Evolutionary conservation across 2,888 invertebrate species (phyloP), one percentile per base, ranked within the genome.

Genomic region (Craniophora ligustri): DNA sequence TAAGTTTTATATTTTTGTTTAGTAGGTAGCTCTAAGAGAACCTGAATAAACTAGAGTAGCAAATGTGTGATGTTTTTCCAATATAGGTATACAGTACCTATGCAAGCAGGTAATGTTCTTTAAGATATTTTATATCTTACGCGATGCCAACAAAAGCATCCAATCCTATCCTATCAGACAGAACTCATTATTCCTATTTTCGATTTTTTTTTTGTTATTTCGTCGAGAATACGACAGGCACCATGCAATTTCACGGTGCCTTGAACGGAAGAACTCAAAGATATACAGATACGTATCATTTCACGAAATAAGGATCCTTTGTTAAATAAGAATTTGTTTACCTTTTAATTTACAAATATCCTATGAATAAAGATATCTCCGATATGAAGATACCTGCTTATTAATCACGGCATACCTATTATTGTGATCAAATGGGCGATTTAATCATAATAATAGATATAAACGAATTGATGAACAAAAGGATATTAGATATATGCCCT

Each of bases 231-330:
- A 67, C 59, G 58, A 41, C 59, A 68, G 73, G 68, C 74, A 70
- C 76, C 70, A 64, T 67, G 76, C 75, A 81, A 82, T 82, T 81
- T 80, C 78, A 78, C 81, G 81, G 78, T 72, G 61, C 54, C 72
- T 67, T 79, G 77, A 72, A 68, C 72, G 74, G 72, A 75, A 72
- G 67, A 67, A 66, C 64, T 70, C 68, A 74, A 73, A 68, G 63
- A 68, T 65, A 68, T 49, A 72, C 57, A 70, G 64, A 67, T 67
- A 61, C 60, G 70, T 63, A 71, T 69, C 65, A 70, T 65, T 39
- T 56, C 69, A 62, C 58, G 63, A 65, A 74, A 72, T 63, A 56
- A 60, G 51, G 55, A 62, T 48, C 45, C 42, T 70, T 63, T 60
- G 36, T 59, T 39, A 41, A 59, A 60, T 65, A 30, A 54, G 40